Conservation (phyloP, 2,113 vertebrate species). For the Oreochromis aureus region DNA sequence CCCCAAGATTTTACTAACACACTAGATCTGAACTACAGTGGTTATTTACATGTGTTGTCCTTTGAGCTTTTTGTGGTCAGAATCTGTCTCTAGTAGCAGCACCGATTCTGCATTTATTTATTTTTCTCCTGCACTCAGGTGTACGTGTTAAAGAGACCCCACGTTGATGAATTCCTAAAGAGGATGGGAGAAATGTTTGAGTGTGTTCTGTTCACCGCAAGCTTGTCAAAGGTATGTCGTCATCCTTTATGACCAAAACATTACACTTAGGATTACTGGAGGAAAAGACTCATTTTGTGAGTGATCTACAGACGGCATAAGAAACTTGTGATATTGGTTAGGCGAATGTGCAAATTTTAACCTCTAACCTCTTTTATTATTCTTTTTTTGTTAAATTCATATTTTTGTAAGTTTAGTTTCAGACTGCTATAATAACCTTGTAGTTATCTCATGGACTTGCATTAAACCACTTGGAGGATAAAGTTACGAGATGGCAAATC, state of each 20-base stretch:
- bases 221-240: conserved; percentile 87
- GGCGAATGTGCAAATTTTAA: neutral
- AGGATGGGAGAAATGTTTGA: conserved; percentile 97
- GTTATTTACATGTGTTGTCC: neutral
- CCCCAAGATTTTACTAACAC: neutral
- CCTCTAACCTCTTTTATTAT: neutral
- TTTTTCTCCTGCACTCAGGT: conserved; percentile 70
- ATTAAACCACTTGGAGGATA: neutral
- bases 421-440: neutral
- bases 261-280: neutral
- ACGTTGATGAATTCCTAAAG: conserved; percentile 91
- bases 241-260: neutral
- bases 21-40: neutral
- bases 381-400: neutral
- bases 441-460: neutral
- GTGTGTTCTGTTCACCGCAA: conserved; percentile 95
- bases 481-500: neutral
- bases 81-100: neutral
- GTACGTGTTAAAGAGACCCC: conserved; percentile 91
- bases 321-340: conserved; percentile 1
- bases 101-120: neutral
- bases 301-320: neutral
- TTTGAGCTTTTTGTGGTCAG: neutral
- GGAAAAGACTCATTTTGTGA: neutral
- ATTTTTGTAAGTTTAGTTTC: neutral